phyloP scores from a whole-genome alignment of 2,113 vertebrate species.

The Forbesichthys agassizii region DNA sequence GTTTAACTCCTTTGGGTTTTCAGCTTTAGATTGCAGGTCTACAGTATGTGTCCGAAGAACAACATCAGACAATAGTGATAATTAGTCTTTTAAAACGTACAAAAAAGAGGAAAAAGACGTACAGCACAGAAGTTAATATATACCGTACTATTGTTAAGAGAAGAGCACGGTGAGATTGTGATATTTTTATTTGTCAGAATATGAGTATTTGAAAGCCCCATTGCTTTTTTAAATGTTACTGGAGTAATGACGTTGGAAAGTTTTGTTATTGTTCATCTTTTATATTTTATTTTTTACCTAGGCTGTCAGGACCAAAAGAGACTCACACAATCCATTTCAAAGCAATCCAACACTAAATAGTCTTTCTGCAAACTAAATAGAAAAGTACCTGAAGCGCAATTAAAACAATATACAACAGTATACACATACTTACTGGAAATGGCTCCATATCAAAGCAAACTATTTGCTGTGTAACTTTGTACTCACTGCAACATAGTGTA shows the following conservation, averaged over 20 bases:
- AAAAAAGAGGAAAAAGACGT: too few species aligned
- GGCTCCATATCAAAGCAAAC: constrained; percentile 53
- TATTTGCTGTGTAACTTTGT: constrained; percentile 39
- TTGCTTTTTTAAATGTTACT: constrained; percentile 65
- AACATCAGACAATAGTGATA: too few species aligned
- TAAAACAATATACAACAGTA: too few species aligned
- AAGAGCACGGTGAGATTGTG: constrained; percentile 1
- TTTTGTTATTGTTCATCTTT: constrained; percentile 36
- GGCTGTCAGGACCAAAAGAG: constrained; percentile 9
- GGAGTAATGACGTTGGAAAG: constrained; percentile 64
- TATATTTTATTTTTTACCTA: background rate
- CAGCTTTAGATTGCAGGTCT: too few species aligned
- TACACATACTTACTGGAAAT: constrained; percentile 49
- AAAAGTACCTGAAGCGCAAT: too few species aligned
- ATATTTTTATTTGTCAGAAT: constrained; percentile 40
- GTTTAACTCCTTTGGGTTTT: too few species aligned
- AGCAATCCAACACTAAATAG: too few species aligned
- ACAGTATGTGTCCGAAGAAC: too few species aligned
- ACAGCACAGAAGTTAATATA: too few species aligned
- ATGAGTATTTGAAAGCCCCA: constrained; percentile 61
- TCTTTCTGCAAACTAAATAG: too few species aligned
- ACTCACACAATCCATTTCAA: constrained; percentile 7
- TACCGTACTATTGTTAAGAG: too few species aligned
- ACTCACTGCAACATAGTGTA: constrained; percentile 45
- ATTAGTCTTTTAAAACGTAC: too few species aligned